Conservation (phyloP, 2,113 vertebrate species). For the Micronisus gabar region DNA sequence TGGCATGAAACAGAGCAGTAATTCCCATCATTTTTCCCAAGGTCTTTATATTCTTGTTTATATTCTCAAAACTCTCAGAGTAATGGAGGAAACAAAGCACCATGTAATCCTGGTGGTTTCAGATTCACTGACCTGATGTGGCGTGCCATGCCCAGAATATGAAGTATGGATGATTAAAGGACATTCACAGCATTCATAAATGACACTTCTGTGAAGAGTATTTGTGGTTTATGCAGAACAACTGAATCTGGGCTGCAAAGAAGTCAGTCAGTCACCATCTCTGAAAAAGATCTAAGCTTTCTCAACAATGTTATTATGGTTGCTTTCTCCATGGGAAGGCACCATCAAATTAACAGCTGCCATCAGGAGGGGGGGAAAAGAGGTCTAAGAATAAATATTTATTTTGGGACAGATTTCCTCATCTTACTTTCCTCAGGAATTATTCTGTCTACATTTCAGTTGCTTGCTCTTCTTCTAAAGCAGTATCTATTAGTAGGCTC, state of each 20-base stretch:
- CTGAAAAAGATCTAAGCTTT: neutral
- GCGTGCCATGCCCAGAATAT: neutral
- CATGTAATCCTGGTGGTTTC: neutral
- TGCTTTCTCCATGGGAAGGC: neutral
- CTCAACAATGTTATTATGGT: neutral
- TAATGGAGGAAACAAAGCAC: neutral
- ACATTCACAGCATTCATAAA: neutral
- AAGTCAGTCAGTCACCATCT: neutral
- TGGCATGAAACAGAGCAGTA: neutral
- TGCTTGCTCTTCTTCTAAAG: neutral
- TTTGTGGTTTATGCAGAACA: neutral
- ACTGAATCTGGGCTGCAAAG: neutral
- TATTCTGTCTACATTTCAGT: neutral
- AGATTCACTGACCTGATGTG: neutral
- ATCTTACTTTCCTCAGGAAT: neutral
- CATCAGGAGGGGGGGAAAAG: neutral
- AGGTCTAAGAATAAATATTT: neutral
- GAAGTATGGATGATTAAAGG: neutral
- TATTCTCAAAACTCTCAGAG: neutral
- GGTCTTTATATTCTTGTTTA: neutral
- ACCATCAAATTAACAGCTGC: neutral
- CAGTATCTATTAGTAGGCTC: neutral
- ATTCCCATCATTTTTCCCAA: conserved; percentile 18
- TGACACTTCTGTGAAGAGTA: neutral
- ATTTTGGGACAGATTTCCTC: neutral